phyloP scores from a whole-genome alignment of 2,797 vertebrate genomes.

The Florisuga fusca region DNA sequence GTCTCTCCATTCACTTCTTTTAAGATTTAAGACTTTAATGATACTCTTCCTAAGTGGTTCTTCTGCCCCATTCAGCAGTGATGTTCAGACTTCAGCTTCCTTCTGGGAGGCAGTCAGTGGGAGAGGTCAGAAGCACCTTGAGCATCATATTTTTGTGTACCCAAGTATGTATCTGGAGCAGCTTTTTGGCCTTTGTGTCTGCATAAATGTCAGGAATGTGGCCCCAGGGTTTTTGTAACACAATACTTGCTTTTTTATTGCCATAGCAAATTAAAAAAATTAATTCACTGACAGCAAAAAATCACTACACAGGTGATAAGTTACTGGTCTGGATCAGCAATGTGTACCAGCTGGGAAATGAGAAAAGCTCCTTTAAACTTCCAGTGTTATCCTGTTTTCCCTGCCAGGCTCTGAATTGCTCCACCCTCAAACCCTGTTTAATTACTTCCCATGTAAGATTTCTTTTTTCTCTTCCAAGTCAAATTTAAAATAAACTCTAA shows the following conservation, averaged over 20 bases:
- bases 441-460: background rate
- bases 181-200: background rate
- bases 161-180: background rate
- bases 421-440: conserved; percentile 2
- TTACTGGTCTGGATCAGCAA: background rate
- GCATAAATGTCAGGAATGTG: background rate
- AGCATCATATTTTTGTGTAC: background rate
- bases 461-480: background rate
- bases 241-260: background rate
- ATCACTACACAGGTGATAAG: fast-evolving
- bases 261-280: background rate
- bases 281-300: background rate
- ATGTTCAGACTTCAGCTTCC: background rate
- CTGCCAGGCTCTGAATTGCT: background rate
- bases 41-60: fast-evolving
- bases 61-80: background rate
- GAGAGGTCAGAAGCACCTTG: background rate
- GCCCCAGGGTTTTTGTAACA: background rate
- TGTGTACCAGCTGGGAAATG: background rate
- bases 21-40: background rate
- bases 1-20: no score
- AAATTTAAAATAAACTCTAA: background rate
- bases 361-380: conserved; percentile 27
- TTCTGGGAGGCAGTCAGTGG: background rate
- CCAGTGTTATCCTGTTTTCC: background rate